Evolutionary conservation across 2,888 invertebrate species (phyloP).

Genomic region (Archips crataeganus): DNA sequence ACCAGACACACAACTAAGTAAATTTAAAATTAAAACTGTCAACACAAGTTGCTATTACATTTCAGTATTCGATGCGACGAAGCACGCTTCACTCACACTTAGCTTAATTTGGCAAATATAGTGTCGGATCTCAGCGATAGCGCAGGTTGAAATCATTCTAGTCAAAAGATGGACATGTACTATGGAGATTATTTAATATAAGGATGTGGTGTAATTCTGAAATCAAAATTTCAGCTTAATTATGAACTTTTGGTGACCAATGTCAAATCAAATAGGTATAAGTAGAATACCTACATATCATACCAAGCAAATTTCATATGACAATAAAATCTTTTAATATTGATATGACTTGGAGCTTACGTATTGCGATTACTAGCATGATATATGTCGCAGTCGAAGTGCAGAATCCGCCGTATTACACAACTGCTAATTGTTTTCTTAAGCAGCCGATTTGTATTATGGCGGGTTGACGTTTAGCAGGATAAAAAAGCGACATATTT

Average conservation of each 20-base stretch:
- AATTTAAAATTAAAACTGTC: conserved; percentile 46
- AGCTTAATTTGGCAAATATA: neutral
- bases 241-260: neutral
- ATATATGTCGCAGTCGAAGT: neutral
- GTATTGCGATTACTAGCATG: neutral
- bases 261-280: conserved; percentile 3
- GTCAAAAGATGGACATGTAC: conserved; percentile 29
- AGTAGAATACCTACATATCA: conserved; percentile 9
- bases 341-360: conserved; percentile 9
- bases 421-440: no score
- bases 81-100: neutral
- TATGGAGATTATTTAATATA: neutral
- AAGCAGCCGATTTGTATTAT: no score
- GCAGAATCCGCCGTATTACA: no score
- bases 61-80: neutral
- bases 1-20: conserved; percentile 95
- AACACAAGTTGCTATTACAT: neutral
- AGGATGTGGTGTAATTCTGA: neutral
- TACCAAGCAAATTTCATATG: conserved; percentile 7
- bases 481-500: neutral
- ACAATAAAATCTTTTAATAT: conserved; percentile 23
- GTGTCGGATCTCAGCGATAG: conserved; percentile 1
- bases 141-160: conserved; percentile 24
- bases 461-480: no score
- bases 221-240: neutral